phyloP scores from a whole-genome alignment of 1,140 invertebrate genomes.

The Hydropsyche tenuis region DNA sequence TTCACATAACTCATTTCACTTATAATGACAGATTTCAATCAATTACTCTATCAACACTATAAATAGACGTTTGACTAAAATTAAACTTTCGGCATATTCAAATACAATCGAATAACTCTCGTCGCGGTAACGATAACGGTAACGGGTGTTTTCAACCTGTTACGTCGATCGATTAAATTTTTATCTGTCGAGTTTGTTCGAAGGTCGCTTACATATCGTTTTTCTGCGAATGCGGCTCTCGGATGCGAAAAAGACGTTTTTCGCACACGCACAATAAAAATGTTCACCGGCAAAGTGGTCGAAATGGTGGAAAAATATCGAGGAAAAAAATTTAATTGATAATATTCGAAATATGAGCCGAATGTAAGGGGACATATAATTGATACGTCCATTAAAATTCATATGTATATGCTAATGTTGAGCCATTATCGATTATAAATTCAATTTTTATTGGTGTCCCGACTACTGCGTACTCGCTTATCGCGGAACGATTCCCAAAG shows the following conservation, averaged over 20 bases:
- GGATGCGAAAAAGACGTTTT: neutral
- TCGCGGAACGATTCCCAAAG: conserved; percentile 1
- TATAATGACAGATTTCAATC: no score
- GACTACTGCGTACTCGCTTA: conserved; percentile 19
- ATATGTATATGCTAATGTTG: conserved; percentile 15
- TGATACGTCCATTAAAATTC: conserved; percentile 21
- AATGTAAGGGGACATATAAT: neutral
- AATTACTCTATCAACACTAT: no score
- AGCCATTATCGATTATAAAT: conserved; percentile 20
- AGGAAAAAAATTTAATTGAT: neutral
- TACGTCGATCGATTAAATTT: neutral
- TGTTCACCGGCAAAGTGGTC: no score
- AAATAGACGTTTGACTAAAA: no score
- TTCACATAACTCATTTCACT: no score
- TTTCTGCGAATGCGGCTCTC: neutral
- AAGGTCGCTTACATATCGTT: no score
- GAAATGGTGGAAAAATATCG: no score
- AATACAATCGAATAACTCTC: no score
- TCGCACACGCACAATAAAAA: neutral
- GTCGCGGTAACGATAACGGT: neutral
- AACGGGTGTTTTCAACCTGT: conserved; percentile 6
- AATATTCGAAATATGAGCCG: neutral
- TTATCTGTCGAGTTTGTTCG: no score
- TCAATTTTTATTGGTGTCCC: conserved; percentile 24
- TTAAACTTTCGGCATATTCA: no score